These are phyloP conservation scores for Anolis carolinensis DNA, from an alignment of 2,113 vertebrate genomes.

Conservation along the genomic window DNA sequence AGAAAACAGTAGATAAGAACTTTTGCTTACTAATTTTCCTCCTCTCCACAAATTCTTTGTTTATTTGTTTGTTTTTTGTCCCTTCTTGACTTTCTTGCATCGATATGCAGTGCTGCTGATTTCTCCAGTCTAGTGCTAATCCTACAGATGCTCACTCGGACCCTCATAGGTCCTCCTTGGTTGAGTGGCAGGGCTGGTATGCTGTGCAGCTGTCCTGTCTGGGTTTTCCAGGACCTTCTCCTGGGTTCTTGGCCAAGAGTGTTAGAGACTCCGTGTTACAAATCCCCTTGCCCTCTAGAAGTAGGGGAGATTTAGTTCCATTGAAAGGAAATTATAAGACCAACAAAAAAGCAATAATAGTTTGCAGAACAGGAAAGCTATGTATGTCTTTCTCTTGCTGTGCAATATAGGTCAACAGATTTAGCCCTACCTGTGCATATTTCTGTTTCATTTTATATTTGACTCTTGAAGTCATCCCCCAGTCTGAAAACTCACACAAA, in stretches of 20 bases:
- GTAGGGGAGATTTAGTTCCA: background rate
- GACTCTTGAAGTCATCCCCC: background rate
- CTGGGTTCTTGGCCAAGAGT: background rate
- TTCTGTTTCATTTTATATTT: background rate
- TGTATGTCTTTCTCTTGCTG: background rate
- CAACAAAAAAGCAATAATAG: background rate
- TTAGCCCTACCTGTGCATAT: too few relatives aligned
- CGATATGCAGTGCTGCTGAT: background rate
- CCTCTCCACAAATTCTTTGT: too few relatives aligned
- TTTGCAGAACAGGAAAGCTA: background rate
- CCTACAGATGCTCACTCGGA: background rate
- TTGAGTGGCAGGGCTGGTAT: slow-evolving; percentile 1
- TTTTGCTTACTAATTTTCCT: background rate
- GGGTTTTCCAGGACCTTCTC: background rate
- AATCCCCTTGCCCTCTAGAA: background rate
- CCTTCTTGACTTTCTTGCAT: background rate
- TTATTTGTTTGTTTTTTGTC: background rate
- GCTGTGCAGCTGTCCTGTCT: background rate
- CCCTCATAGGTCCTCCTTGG: background rate
- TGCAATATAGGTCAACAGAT: too few relatives aligned
- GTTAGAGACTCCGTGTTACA: background rate
- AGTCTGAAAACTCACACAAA: background rate
- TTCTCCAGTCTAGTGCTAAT: background rate
- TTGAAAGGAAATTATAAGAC: background rate
- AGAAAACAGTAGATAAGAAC: background rate